Percentiles rank a stretch among this genome's conserved stretches.
These are phyloP conservation scores for Tinea pellionella DNA, from an alignment of 2,888 invertebrate genomes.

Conservation along the genomic window DNA sequence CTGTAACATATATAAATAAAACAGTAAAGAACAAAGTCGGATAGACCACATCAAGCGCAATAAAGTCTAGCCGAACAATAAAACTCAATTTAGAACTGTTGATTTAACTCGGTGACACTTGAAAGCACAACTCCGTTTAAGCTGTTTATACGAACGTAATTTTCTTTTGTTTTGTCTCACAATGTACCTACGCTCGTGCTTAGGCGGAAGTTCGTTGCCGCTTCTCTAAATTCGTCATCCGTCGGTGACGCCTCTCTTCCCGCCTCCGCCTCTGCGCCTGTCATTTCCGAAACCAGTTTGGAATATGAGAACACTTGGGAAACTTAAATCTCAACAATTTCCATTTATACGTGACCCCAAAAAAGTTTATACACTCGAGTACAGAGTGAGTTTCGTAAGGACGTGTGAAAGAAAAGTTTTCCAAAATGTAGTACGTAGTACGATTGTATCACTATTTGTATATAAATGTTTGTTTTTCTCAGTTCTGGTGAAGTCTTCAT, in stretches of 20 bases:
- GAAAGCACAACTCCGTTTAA: slow-evolving; percentile 8
- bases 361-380: neutral
- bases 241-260: neutral
- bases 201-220: slow-evolving; percentile 19
- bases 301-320: slow-evolving; percentile 31
- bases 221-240: slow-evolving; percentile 24
- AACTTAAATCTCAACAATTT: slow-evolving; percentile 54
- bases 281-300: slow-evolving; percentile 42
- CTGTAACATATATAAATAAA: neutral
- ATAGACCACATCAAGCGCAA: slow-evolving; percentile 1
- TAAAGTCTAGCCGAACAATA: slow-evolving; percentile 3
- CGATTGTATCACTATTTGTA: neutral
- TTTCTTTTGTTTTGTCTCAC: slow-evolving; percentile 10
- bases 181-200: slow-evolving; percentile 14
- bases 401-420: slow-evolving; percentile 4
- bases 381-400: neutral
- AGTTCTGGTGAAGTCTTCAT: neutral
- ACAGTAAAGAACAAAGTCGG: neutral
- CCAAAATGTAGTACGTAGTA: neutral
- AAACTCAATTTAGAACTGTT: slow-evolving; percentile 13
- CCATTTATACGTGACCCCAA: slow-evolving; percentile 41
- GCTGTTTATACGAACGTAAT: slow-evolving; percentile 12
- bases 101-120: slow-evolving; percentile 11
- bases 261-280: slow-evolving; percentile 19
- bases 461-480: neutral